Conservation (phyloP, 2,113 vertebrate genomes). For the Menidia beryllina region DNA sequence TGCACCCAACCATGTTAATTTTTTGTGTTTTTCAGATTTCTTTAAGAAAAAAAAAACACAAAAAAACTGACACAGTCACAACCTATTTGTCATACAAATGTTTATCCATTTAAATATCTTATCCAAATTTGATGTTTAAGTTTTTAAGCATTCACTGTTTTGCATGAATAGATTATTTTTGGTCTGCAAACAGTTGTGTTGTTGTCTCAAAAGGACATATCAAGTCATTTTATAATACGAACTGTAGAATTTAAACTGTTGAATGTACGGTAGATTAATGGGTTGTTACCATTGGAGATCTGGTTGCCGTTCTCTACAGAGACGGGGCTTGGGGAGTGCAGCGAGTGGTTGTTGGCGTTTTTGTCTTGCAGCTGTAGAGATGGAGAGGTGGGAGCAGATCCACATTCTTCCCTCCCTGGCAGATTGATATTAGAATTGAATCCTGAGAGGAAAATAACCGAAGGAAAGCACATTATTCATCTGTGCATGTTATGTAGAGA, state of each 20-base stretch:
- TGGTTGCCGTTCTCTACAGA: conserved; percentile 95
- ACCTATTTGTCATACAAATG: no score
- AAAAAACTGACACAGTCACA: no score
- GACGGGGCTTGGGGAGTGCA: conserved; percentile 80
- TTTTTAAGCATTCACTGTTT: no score
- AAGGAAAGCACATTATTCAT: conserved; percentile 6
- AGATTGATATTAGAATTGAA: conserved; percentile 93
- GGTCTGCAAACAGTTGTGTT: no score
- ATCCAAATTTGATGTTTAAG: no score
- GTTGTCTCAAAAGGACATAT: no score
- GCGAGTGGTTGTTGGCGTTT: conserved; percentile 92
- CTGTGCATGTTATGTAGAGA: background rate
- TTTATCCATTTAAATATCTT: no score
- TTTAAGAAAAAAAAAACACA: no score
- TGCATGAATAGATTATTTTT: no score
- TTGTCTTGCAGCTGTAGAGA: conserved; percentile 89
- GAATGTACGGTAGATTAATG: background rate
- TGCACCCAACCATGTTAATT: no score
- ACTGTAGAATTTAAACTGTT: background rate
- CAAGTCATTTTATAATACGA: background rate
- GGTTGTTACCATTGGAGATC: conserved; percentile 88
- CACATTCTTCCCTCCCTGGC: conserved; percentile 85
- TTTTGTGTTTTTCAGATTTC: no score
- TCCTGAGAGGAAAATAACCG: conserved; percentile 74
- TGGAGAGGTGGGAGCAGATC: conserved; percentile 79